phyloP scores from a whole-genome alignment of 1,140 invertebrate genomes.

The Conopomorpha cramerella region DNA sequence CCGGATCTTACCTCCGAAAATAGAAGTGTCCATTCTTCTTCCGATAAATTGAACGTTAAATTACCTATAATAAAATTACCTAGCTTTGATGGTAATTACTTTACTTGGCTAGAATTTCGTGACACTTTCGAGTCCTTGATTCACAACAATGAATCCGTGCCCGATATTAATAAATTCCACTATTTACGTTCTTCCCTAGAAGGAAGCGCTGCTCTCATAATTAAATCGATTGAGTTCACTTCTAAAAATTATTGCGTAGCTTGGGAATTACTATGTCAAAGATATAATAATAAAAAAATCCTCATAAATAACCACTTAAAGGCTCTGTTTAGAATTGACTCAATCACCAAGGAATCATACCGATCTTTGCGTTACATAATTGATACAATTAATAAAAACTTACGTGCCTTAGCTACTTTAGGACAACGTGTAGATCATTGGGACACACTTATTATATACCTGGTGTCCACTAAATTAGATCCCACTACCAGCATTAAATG shows the following conservation, averaged over 20 bases:
- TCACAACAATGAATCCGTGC: not conserved
- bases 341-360: not conserved
- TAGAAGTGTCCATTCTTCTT: no score
- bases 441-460: constrained; percentile 1
- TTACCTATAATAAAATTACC: not conserved
- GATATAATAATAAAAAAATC: not conserved
- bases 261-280: not conserved
- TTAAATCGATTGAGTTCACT: not conserved
- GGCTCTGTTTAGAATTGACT: not conserved
- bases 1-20: no score
- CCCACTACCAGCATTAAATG: not conserved
- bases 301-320: not conserved
- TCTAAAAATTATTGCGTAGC: not conserved
- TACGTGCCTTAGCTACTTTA: not conserved
- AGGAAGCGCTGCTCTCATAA: not conserved
- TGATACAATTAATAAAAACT: not conserved
- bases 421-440: not conserved
- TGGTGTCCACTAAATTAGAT: not conserved
- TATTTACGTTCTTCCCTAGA: not conserved
- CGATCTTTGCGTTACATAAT: not conserved
- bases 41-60: no score
- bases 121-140: constrained; percentile 1
- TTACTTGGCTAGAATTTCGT: not conserved
- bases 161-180: no score
- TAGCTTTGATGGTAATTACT: no score